Evolutionary conservation across 2,113 vertebrate genomes (phyloP).

Genomic region (Octodon degus): DNA sequence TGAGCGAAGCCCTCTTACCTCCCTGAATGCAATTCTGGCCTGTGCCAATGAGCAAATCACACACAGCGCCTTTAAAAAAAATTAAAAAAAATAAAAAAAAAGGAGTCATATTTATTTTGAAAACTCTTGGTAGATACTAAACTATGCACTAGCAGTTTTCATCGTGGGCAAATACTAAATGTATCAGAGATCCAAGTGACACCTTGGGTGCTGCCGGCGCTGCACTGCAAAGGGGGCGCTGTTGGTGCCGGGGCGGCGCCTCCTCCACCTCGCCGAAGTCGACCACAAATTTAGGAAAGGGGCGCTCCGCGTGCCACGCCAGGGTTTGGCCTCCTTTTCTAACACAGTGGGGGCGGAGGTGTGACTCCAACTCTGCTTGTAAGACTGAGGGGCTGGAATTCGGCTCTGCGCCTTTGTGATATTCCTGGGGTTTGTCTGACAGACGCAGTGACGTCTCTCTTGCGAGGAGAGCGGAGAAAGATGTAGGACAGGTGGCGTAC

Average conservation of each 20-base stretch:
- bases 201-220: neutral
- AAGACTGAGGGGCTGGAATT: neutral
- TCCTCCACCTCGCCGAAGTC: neutral
- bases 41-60: neutral
- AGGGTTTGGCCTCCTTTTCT: constrained; percentile 18
- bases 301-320: neutral
- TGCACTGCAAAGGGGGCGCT: neutral
- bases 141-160: constrained; percentile 4
- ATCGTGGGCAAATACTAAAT: constrained; percentile 6
- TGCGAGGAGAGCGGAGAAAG: neutral
- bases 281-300: constrained; percentile 19
- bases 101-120: neutral
- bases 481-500: neutral
- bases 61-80: neutral
- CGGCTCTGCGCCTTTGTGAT: neutral
- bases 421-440: neutral
- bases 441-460: neutral
- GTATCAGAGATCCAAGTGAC: neutral
- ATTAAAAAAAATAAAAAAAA: neutral
- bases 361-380: constrained; percentile 5
- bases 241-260: neutral
- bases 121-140: constrained; percentile 35
- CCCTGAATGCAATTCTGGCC: constrained; percentile 47
- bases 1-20: neutral
- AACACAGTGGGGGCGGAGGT: neutral